These are phyloP conservation scores for Nanorana parkeri DNA, from an alignment of 2,113 vertebrate genomes.

Conservation along the genomic window DNA sequence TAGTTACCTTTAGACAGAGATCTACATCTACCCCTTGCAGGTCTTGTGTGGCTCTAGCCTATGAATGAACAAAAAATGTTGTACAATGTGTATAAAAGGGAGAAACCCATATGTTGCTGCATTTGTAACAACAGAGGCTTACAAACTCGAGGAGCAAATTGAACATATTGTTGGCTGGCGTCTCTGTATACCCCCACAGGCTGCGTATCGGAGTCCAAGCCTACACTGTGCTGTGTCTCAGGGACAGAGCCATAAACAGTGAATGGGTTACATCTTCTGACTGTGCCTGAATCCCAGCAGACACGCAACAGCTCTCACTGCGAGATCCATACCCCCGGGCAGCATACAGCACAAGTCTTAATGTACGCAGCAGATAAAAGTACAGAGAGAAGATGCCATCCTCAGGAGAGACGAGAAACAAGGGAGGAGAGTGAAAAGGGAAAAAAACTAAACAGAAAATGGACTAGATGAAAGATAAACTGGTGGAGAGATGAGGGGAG, in stretches of 20 bases:
- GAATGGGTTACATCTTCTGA: neutral
- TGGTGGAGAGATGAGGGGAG: neutral
- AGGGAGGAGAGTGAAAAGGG: neutral
- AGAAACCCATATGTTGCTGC: no score
- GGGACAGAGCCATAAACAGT: neutral
- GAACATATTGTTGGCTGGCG: no score
- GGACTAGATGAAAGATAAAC: neutral
- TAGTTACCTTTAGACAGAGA: no score
- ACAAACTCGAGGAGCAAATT: no score
- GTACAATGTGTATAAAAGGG: no score
- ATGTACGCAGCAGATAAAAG: conserved; percentile 22
- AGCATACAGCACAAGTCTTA: conserved; percentile 34
- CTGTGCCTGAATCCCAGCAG: neutral
- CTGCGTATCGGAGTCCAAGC: neutral
- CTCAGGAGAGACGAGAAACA: conserved; percentile 7
- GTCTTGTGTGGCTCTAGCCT: no score
- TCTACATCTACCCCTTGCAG: no score
- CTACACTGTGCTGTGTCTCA: neutral
- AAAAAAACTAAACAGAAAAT: neutral
- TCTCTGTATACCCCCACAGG: neutral
- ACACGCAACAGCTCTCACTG: conserved; percentile 6
- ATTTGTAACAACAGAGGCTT: no score
- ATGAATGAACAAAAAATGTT: no score
- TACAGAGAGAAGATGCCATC: neutral
- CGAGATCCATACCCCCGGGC: conserved; percentile 10